phyloP scores from a whole-genome alignment of 2,888 invertebrate species.

The Cremastobaeus sp. region DNA sequence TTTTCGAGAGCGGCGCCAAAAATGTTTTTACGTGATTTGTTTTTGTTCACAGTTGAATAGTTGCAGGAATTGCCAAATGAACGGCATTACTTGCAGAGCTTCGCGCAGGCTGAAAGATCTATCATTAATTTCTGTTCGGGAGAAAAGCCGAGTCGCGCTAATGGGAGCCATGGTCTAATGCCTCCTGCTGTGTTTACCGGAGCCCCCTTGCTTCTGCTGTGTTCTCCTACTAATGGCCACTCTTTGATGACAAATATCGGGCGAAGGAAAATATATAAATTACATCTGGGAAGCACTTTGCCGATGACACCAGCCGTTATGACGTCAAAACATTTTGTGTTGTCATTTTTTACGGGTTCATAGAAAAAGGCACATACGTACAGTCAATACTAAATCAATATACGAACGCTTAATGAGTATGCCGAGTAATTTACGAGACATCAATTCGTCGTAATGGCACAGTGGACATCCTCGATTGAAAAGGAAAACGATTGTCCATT shows the following conservation, averaged over 20 bases:
- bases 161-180: constrained; percentile 78
- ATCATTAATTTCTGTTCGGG: constrained; percentile 76
- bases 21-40: constrained; percentile 7
- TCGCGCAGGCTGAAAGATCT: constrained; percentile 67
- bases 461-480: constrained; percentile 73
- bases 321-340: constrained; percentile 48
- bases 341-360: constrained; percentile 44
- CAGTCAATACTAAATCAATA: too few species aligned
- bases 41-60: constrained; percentile 42
- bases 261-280: constrained; percentile 78
- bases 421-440: too few species aligned
- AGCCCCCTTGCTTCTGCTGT: constrained; percentile 68
- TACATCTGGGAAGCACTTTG: constrained; percentile 70
- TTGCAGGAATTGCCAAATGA: constrained; percentile 54
- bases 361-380: too few species aligned
- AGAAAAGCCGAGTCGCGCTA: constrained; percentile 75
- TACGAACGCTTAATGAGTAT: too few species aligned
- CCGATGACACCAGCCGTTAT: constrained; percentile 60
- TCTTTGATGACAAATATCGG: constrained; percentile 79
- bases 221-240: constrained; percentile 77
- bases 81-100: constrained; percentile 58
- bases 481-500: constrained; percentile 70
- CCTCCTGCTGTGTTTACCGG: constrained; percentile 75
- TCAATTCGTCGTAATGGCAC: constrained; percentile 73
- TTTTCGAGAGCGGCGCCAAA: constrained; percentile 14